Evolutionary conservation across 2,113 vertebrate genomes (phyloP).

Genomic region (Prochilodus magdalenae): DNA sequence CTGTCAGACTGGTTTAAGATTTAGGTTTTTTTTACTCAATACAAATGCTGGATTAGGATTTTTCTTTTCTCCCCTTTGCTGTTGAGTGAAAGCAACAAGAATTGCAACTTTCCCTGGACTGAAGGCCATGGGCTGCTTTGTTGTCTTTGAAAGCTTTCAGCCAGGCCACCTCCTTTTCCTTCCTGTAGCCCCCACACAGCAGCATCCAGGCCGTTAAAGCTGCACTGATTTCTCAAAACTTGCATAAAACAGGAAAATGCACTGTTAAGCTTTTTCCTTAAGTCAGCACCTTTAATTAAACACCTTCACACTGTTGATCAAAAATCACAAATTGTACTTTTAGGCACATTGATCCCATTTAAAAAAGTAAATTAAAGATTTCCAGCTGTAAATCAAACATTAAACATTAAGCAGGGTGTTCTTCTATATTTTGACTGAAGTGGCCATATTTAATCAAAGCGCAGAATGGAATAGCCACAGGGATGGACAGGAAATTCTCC

Average conservation of each 20-base stretch:
- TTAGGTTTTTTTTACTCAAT: constrained; percentile 46
- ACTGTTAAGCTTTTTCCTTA: neutral
- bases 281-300: neutral
- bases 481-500: constrained; percentile 1
- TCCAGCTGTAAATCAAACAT: neutral
- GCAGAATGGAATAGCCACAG: neutral
- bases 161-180: constrained; percentile 72
- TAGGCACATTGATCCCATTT: too few species aligned
- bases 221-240: constrained; percentile 14
- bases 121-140: constrained; percentile 59
- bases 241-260: neutral
- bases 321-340: neutral
- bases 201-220: constrained; percentile 3
- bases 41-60: neutral
- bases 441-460: too few species aligned
- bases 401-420: neutral
- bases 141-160: constrained; percentile 63
- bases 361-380: too few species aligned
- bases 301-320: neutral
- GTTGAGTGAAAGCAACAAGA: constrained; percentile 36
- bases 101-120: constrained; percentile 29
- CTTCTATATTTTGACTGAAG: too few species aligned
- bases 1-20: neutral
- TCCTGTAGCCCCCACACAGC: constrained; percentile 57
- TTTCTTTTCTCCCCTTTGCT: neutral